Base-by-base conservation (phyloP, 2,888 invertebrate genomes). In the Alloplasta piceator region DNA sequence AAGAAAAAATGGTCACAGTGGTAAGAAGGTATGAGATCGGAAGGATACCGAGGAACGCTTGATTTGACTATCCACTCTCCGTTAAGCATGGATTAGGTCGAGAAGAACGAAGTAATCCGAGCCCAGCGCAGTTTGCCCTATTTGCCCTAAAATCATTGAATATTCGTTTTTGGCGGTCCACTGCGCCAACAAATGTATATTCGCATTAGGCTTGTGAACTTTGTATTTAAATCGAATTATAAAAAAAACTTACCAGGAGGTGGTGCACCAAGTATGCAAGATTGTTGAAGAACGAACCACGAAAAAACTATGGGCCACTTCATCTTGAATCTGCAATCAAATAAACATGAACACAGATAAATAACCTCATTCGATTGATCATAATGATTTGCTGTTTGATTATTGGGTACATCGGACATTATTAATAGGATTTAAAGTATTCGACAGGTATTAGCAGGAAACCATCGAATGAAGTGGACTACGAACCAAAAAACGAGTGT, bases 291-390 rank as follows among this genome's bases (percentile, higher is more conserved):
- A 82, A 90, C 83, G 64, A 91, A 86, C 87, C 89, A 90, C 63
- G 86, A 85, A 76, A 91, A 85, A 75, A 89, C 83, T 85, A 90
- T 82, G 71, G 89, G 87, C 90, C 90, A 91, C 88, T 90, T 90
- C 91, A 91, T 91, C 86, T 90, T 91, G 83, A 82, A 84, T 86
- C 89, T 89, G 87, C 1, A 86, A 86, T 48, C 61, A 80, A 36
- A 76, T 70, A 77, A 64, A 26, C 26, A 26, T 26, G 3, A 26
- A 26, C 26, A 26, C 26, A 26, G 26, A 26, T 26, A 26, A 26
- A 26, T 26, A 26, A 26, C 26, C 26, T 26, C 26, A 3, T 26
- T 26, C 26, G 3, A 26, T 26, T 26, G 1, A 26, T n/a, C n/a
- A n/a, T n/a, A n/a, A n/a, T n/a, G n/a, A n/a, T n/a, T n/a, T n/a